Conservation (phyloP, 2,888 invertebrate species). For the Drosophila subsilvestris region DNA sequence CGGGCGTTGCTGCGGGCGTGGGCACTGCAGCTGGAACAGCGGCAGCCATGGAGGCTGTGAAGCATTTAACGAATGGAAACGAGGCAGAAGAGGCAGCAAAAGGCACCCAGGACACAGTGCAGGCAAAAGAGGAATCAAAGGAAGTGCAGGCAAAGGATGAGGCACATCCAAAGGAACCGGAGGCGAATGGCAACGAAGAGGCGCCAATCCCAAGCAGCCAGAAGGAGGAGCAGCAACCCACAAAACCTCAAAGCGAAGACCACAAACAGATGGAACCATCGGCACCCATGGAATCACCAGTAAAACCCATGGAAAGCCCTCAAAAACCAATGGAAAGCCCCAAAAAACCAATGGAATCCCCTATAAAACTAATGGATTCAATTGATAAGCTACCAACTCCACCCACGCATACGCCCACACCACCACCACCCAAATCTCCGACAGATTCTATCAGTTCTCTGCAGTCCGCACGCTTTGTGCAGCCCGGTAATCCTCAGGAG, state of each 20-base stretch:
- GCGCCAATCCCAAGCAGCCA: background rate
- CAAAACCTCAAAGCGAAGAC: background rate
- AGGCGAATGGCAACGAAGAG: constrained; percentile 42
- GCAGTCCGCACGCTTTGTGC: constrained; percentile 63
- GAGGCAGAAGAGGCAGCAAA: constrained; percentile 25
- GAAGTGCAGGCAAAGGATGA: constrained; percentile 10
- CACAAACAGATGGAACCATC: constrained; percentile 42
- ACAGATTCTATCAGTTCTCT: constrained; percentile 65
- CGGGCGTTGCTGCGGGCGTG: constrained; percentile 31
- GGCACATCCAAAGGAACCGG: constrained; percentile 6
- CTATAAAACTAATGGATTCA: constrained; percentile 8
- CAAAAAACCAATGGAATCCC: background rate
- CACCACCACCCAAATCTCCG: constrained; percentile 65
- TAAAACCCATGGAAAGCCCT: background rate
- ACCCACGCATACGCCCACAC: constrained; percentile 47
- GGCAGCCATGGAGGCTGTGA: constrained; percentile 62
- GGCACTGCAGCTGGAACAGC: constrained; percentile 34
- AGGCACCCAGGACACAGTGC: background rate
- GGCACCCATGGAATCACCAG: constrained; percentile 54
- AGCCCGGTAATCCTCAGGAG: constrained; percentile 48
- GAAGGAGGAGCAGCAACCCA: background rate
- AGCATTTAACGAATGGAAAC: constrained; percentile 58
- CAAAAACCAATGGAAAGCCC: background rate
- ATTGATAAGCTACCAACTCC: constrained; percentile 56
- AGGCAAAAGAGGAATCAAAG: background rate